A percentile compares a stretch with the other conserved stretches of the same genome.
Evolutionary conservation across 37 sponge, comb jelly and placozoan species (phyloP).

Genomic region (Diacarnus erythraeanus): DNA sequence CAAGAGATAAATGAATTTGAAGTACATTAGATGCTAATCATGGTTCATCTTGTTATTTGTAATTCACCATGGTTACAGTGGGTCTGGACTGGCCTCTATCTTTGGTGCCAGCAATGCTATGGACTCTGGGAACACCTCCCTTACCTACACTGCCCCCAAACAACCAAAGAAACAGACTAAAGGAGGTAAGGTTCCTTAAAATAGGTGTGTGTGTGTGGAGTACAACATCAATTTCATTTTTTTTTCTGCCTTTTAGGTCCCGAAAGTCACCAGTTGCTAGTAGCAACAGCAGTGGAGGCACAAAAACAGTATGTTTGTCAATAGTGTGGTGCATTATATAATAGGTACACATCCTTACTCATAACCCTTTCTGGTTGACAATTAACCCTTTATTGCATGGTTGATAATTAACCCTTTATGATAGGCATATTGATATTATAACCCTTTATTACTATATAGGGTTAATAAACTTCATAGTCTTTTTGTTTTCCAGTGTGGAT

Average conservation of each 20-base stretch:
- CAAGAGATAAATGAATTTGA: neutral
- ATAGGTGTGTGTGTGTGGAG: neutral
- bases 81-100: constrained; percentile 70
- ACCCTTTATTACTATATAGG: too few relatives aligned
- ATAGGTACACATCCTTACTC: too few relatives aligned
- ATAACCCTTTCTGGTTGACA: too few relatives aligned
- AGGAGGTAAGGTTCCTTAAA: constrained; percentile 2
- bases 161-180: constrained; percentile 84
- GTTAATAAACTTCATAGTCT: too few relatives aligned
- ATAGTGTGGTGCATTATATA: too few relatives aligned
- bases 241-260: neutral
- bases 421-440: too few relatives aligned
- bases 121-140: constrained; percentile 48
- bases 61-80: constrained; percentile 9
- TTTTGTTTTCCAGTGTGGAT: constrained; percentile 53
- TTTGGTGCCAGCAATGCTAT: constrained; percentile 63
- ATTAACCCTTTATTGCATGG: too few relatives aligned
- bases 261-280: constrained; percentile 51
- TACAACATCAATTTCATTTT: neutral
- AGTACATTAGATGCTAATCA: neutral
- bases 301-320: constrained; percentile 70
- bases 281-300: constrained; percentile 53
- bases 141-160: constrained; percentile 89
- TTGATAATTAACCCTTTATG: too few relatives aligned
- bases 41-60: neutral